phyloP scores from a whole-genome alignment of 2,888 invertebrate genomes.

The Plebejus melissa region DNA sequence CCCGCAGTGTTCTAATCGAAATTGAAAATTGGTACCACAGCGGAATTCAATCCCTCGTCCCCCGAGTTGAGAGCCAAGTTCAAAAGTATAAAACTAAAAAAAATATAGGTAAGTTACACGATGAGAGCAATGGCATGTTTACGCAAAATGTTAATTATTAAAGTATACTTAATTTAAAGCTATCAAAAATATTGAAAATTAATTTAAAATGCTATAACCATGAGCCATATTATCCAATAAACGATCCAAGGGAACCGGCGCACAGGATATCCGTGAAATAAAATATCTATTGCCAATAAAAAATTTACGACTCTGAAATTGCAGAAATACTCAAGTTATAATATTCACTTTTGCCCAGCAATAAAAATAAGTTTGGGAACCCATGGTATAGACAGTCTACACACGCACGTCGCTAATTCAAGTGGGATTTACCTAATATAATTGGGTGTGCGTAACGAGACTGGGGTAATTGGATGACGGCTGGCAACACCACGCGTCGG shows the following conservation, averaged over 20 bases:
- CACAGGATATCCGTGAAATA: constrained; percentile 4
- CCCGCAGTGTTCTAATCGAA: no score
- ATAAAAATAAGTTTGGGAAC: background rate
- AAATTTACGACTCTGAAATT: constrained; percentile 7
- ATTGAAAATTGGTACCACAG: no score
- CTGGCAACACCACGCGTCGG: constrained; percentile 5
- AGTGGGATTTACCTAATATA: background rate
- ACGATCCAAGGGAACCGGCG: background rate
- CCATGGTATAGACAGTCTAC: background rate
- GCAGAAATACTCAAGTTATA: constrained; percentile 15
- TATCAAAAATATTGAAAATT: background rate
- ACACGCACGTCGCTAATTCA: background rate
- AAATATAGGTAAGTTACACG: no score
- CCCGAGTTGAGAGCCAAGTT: no score
- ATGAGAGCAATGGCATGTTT: no score
- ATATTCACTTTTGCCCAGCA: constrained; percentile 5
- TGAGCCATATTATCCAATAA: background rate
- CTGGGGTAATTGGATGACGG: constrained; percentile 16
- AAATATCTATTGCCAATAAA: constrained; percentile 18
- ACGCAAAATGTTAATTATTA: no score
- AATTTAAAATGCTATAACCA: background rate
- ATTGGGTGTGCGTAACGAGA: constrained; percentile 1
- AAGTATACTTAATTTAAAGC: background rate
- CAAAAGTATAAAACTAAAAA: no score
- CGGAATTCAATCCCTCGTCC: no score